phyloP scores from a whole-genome alignment of 2,797 vertebrate genomes.

The Cyclura pinguis region DNA sequence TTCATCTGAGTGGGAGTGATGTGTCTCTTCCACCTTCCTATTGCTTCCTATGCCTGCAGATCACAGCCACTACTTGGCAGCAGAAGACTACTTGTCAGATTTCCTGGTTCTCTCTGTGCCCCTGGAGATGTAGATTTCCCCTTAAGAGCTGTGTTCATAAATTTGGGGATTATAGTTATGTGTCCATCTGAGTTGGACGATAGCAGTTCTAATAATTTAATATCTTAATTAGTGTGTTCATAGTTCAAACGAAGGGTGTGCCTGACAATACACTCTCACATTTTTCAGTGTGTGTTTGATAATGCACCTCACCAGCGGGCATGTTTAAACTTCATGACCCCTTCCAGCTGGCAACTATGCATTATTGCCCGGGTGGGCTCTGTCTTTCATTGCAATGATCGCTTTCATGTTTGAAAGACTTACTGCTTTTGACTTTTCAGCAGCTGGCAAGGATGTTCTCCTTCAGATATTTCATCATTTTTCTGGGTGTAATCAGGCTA shows the following conservation, averaged over 20 bases:
- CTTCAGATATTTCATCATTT: not conserved
- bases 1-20: not conserved
- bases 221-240: slow-evolving; percentile 12
- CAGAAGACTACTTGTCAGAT: not conserved
- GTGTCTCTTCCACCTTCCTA: not conserved
- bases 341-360: slow-evolving; percentile 18
- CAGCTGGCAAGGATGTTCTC: slow-evolving; percentile 27
- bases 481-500: slow-evolving; percentile 28
- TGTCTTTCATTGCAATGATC: slow-evolving; percentile 10
- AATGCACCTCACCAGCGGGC: not conserved
- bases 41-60: not conserved
- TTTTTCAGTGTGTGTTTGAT: not conserved
- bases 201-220: not conserved
- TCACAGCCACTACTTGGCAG: not conserved
- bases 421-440: slow-evolving; percentile 5
- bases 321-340: not conserved
- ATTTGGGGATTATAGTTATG: not conserved
- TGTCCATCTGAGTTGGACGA: slow-evolving; percentile 4
- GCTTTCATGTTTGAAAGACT: slow-evolving; percentile 33
- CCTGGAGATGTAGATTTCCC: not conserved
- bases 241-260: not conserved
- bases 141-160: not conserved
- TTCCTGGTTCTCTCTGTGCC: not conserved
- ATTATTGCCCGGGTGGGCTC: slow-evolving; percentile 25
- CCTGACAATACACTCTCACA: not conserved